phyloP scores from a whole-genome alignment of 2,797 vertebrate genomes.

The Pangasius krempfi region DNA sequence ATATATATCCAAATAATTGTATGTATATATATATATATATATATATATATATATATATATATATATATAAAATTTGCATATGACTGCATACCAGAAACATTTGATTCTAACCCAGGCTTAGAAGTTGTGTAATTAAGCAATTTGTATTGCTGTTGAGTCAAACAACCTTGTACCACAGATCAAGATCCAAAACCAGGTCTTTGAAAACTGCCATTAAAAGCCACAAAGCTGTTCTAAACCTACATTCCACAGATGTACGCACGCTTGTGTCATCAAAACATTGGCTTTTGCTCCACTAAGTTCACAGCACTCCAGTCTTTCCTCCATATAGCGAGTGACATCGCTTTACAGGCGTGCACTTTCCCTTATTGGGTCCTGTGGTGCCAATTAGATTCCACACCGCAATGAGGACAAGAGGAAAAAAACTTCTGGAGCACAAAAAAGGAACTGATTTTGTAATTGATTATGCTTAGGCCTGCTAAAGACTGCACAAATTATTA shows the following conservation, averaged over 20 bases:
- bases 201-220: constrained; percentile 18
- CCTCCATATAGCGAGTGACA: constrained; percentile 19
- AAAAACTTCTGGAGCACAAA: constrained; percentile 27
- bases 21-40: background rate
- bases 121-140: background rate
- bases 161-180: constrained; percentile 15
- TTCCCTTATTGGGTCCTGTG: constrained; percentile 41
- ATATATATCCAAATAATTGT: background rate
- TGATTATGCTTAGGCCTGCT: background rate
- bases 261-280: constrained; percentile 19
- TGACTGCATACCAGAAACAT: background rate
- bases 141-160: constrained; percentile 5
- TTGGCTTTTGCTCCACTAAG: constrained; percentile 18
- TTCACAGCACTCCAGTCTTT: background rate
- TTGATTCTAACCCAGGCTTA: background rate
- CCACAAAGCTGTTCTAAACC: constrained; percentile 18
- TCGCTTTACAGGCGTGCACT: constrained; percentile 36
- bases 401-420: background rate
- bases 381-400: constrained; percentile 42
- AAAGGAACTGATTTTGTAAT: background rate
- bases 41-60: too few species aligned
- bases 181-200: background rate
- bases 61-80: constrained; percentile 11
- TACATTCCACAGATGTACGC: constrained; percentile 10
- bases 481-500: background rate